phyloP scores from a whole-genome alignment of 1,140 invertebrate genomes.

The Tetranychus urticae region DNA sequence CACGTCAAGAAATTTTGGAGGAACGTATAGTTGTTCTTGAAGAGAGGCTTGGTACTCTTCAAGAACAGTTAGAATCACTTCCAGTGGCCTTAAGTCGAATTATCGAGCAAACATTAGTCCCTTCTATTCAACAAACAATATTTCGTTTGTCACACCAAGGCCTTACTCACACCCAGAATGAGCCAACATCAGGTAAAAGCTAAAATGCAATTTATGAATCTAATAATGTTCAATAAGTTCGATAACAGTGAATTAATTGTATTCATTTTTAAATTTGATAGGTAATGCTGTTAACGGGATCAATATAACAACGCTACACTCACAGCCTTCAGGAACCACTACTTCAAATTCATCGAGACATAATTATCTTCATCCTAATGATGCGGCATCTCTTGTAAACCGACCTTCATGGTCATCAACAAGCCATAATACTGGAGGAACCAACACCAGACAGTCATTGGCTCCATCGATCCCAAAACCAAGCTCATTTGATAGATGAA shows the following conservation, averaged over 20 bases:
- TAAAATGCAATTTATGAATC: no score
- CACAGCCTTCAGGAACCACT: no score
- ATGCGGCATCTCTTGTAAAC: no score
- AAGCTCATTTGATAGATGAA: not conserved
- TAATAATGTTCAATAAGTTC: no score
- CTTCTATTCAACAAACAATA: not conserved
- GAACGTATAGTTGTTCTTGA: conserved; percentile 59
- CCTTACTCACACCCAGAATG: not conserved
- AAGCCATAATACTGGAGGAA: conserved; percentile 1
- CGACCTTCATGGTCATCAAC: conserved; percentile 12
- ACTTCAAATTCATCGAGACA: not conserved
- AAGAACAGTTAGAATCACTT: conserved; percentile 13
- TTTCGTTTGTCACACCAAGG: conserved; percentile 1
- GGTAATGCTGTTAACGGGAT: no score
- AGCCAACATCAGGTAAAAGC: not conserved
- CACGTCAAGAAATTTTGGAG: conserved; percentile 65
- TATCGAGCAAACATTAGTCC: not conserved
- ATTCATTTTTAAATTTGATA: no score
- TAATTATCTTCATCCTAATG: not conserved
- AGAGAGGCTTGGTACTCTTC: conserved; percentile 25
- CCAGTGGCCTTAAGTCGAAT: conserved; percentile 10
- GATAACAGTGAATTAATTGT: no score
- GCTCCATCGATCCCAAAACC: not conserved
- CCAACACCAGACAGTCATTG: not conserved
- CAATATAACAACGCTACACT: no score